Evolutionary conservation across 2,113 vertebrate genomes (phyloP).

Genomic region (Conger conger): DNA sequence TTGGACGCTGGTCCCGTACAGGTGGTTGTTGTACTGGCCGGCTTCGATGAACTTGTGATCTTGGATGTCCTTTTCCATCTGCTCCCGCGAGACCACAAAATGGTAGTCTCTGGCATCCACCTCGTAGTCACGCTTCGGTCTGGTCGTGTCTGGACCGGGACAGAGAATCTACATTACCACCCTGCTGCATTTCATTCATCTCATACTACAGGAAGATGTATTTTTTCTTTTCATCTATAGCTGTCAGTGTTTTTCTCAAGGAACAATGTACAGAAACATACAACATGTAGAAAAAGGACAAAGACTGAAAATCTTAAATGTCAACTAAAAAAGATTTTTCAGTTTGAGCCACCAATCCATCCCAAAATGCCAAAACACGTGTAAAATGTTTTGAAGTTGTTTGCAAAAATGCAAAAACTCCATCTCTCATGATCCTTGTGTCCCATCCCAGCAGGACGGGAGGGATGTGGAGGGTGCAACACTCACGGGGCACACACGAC

Average conservation of each 20-base stretch:
- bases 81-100: slow-evolving; percentile 93
- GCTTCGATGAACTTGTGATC: slow-evolving; percentile 98
- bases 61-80: slow-evolving; percentile 97
- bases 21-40: slow-evolving; percentile 95
- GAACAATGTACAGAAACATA: too few relatives aligned
- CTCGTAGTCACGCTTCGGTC: slow-evolving; percentile 93
- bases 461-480: not conserved
- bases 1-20: slow-evolving; percentile 96
- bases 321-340: too few relatives aligned
- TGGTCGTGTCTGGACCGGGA: slow-evolving; percentile 85
- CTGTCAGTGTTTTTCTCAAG: not conserved
- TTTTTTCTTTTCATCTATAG: not conserved
- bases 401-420: too few relatives aligned
- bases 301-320: too few relatives aligned
- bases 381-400: too few relatives aligned
- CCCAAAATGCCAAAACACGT: too few relatives aligned
- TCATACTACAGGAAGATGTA: too few relatives aligned
- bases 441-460: not conserved
- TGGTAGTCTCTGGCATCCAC: slow-evolving; percentile 96
- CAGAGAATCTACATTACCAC: too few relatives aligned
- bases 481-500: slow-evolving; percentile 98
- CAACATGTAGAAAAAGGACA: too few relatives aligned
- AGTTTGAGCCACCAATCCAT: too few relatives aligned
- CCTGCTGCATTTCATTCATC: too few relatives aligned
- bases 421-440: not conserved